phyloP scores from a whole-genome alignment of 2,888 invertebrate species.

The Sarcophaga variegata region DNA sequence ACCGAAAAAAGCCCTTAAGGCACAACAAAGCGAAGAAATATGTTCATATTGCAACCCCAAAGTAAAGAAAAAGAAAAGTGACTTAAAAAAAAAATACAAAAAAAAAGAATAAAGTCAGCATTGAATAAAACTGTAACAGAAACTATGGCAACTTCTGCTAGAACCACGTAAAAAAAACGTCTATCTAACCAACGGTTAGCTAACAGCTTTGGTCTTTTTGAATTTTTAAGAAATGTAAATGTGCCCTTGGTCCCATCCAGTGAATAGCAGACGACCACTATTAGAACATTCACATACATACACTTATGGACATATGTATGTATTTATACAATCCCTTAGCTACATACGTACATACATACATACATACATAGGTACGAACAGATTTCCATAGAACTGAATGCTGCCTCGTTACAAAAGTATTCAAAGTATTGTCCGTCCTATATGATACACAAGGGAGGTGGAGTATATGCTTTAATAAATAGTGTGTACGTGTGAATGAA shows the following conservation, averaged over 20 bases:
- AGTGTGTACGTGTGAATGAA: neutral
- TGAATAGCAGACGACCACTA: constrained; percentile 32
- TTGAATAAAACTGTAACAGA: constrained; percentile 50
- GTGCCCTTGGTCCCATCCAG: constrained; percentile 23
- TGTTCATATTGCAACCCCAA: constrained; percentile 69
- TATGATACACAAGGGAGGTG: constrained; percentile 3
- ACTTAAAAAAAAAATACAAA: constrained; percentile 45
- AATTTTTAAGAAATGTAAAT: constrained; percentile 49
- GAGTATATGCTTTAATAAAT: neutral
- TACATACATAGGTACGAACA: neutral
- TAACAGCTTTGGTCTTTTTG: constrained; percentile 52
- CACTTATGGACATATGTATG: no score
- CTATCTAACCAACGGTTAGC: constrained; percentile 42
- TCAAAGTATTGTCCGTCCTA: constrained; percentile 34
- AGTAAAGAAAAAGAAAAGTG: constrained; percentile 52
- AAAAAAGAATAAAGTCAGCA: constrained; percentile 24
- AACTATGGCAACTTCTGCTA: constrained; percentile 62
- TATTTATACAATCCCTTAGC: no score
- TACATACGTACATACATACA: no score
- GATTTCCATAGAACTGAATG: neutral
- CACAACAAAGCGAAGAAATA: constrained; percentile 70
- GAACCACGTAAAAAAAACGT: constrained; percentile 24
- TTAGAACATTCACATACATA: neutral
- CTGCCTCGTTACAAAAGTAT: neutral
- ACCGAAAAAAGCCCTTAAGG: constrained; percentile 63